Base-by-base conservation (phyloP, 1,140 invertebrate genomes). In the Plectrocnemia conspersa region DNA sequence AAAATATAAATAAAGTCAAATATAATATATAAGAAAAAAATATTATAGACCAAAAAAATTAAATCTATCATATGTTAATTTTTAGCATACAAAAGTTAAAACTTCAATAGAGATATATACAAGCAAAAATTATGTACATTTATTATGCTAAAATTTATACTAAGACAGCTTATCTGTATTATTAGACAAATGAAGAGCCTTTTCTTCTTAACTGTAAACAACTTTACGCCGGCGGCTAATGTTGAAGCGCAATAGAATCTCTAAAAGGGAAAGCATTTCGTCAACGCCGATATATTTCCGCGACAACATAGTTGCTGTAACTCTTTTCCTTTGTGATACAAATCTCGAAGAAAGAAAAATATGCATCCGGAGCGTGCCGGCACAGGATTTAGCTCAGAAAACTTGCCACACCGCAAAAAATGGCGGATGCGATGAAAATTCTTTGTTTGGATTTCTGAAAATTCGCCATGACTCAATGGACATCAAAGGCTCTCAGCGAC, bases 331-430 rank as follows among this genome's bases (percentile, higher is more conserved):
- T 55, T 55, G 53, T 55, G 53, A 55, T 55, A 47, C 44, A 47
- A 55, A 55, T 55, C 44, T 50, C 33, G 29, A 27, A 29, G 16
- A 44, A 55, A 55, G 53, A 55, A 55, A 46, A 55, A 47, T 55
- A 55, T 55, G 53, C 44, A 55, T 55, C 35, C 36, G 19, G 35
- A 5, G 16, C 13, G 25, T 33, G 29, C 36, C 7, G 2, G 25
- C 11, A n/a, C 36, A 16, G 35, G 35, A 52, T 33, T 41, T 25
- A 11, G 29, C 23, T 32, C n/a, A 25, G 11, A 42, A 42, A 52
- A 52, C 50, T 29, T 42, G 21, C 38, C 35, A 21, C 35, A 19
- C 50, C 50, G 24, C 19, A 52, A 23, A 52, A 52, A 40, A 40
- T 40, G n/a, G 35, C 35, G 35, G 16, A 19, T 38, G 18, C 38